phyloP scores from a whole-genome alignment of 2,113 vertebrate genomes.

The Burhinus oedicnemus region DNA sequence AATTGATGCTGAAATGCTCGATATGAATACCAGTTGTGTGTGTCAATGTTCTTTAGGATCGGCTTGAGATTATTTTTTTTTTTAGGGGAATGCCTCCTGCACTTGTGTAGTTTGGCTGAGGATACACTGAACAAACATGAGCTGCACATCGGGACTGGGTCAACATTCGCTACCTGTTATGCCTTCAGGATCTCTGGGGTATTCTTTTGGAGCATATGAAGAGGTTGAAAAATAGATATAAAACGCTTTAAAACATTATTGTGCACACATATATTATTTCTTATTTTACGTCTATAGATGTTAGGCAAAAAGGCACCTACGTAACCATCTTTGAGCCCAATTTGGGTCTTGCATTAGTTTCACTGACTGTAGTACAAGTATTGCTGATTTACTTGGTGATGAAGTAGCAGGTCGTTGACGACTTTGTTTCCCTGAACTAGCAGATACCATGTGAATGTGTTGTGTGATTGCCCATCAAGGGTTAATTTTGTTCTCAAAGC shows the following conservation, averaged over 20 bases:
- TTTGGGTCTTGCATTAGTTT: neutral
- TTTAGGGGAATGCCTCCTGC: neutral
- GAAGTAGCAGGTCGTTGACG: neutral
- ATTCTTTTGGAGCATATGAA: neutral
- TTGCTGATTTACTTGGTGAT: neutral
- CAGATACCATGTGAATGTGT: neutral
- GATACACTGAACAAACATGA: neutral
- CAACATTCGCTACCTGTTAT: neutral
- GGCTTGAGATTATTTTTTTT: neutral
- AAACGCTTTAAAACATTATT: neutral
- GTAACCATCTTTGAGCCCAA: neutral
- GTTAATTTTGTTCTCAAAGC: conserved; percentile 47
- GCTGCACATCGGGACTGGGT: neutral
- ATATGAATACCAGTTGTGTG: conserved; percentile 4
- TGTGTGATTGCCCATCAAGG: neutral
- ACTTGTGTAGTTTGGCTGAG: neutral
- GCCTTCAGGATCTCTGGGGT: neutral
- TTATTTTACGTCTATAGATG: neutral
- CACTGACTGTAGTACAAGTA: neutral
- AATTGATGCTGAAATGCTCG: conserved; percentile 35
- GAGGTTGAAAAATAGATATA: neutral
- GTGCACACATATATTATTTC: neutral
- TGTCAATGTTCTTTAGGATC: neutral
- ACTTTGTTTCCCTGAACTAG: neutral
- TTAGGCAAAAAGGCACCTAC: neutral